These are phyloP conservation scores for Amniataba percoides DNA, from an alignment of 2,797 vertebrate genomes.

Conservation along the genomic window DNA sequence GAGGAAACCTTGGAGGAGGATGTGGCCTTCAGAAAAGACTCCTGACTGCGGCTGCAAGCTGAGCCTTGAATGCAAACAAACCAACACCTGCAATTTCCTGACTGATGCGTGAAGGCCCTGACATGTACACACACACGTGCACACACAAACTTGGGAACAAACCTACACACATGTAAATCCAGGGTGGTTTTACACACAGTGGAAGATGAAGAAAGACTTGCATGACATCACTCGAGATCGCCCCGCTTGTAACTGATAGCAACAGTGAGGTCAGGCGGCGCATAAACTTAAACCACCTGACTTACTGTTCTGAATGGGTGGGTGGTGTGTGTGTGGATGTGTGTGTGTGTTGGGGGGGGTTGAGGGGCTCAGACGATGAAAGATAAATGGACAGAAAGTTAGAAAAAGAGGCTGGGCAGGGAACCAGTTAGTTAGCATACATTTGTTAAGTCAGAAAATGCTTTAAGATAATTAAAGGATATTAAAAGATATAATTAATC, in stretches of 20 bases:
- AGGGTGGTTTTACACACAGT: constrained; percentile 58
- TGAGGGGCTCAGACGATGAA: constrained; percentile 36
- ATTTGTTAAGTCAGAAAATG: constrained; percentile 14
- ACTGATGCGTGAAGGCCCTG: constrained; percentile 79
- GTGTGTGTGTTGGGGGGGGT: neutral
- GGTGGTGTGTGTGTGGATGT: constrained; percentile 1
- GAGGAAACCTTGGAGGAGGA: constrained; percentile 74
- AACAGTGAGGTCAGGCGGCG: constrained; percentile 76
- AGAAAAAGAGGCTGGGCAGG: neutral
- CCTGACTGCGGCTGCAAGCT: constrained; percentile 75
- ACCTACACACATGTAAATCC: constrained; percentile 47
- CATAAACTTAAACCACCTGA: constrained; percentile 81
- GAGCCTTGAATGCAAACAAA: constrained; percentile 83
- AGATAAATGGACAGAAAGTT: constrained; percentile 41
- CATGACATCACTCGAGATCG: constrained; percentile 79
- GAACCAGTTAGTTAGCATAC: neutral
- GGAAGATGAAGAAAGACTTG: constrained; percentile 66
- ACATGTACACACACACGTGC: constrained; percentile 64
- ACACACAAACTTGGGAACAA: constrained; percentile 38
- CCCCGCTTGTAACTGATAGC: constrained; percentile 77
- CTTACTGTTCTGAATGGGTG: constrained; percentile 62
- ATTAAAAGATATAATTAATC: constrained; percentile 20
- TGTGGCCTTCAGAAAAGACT: constrained; percentile 68
- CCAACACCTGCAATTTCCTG: constrained; percentile 86
- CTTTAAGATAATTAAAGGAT: constrained; percentile 3